Conservation (phyloP, 2,888 invertebrate species). For the Caenorhabditis sulstoni region DNA sequence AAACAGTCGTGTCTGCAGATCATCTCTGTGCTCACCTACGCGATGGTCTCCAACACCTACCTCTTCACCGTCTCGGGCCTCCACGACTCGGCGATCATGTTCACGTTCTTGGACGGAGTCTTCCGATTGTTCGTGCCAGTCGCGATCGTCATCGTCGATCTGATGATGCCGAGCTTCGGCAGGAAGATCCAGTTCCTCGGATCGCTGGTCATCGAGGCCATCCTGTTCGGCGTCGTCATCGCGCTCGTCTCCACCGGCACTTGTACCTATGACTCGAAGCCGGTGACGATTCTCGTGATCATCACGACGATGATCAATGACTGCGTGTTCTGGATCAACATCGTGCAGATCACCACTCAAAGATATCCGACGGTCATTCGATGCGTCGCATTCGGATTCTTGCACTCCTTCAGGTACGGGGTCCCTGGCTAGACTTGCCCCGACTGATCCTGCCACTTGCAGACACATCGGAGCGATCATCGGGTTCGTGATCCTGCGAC, state of each 20-base stretch:
- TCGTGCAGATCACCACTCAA: slow-evolving; percentile 75
- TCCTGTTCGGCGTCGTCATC: slow-evolving; percentile 69
- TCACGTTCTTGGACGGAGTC: slow-evolving; percentile 74
- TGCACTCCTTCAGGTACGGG: slow-evolving; percentile 67
- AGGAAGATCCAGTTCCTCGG: slow-evolving; percentile 74
- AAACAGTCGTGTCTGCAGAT: slow-evolving; percentile 77
- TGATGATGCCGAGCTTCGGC: slow-evolving; percentile 71
- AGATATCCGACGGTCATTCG: slow-evolving; percentile 78
- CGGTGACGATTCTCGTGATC: slow-evolving; percentile 69
- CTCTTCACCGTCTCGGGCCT: slow-evolving; percentile 68
- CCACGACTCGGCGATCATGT: slow-evolving; percentile 74
- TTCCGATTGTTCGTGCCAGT: slow-evolving; percentile 74
- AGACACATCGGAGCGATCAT: slow-evolving; percentile 77
- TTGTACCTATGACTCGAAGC: slow-evolving; percentile 44
- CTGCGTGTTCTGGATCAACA: slow-evolving; percentile 78
- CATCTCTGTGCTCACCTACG: slow-evolving; percentile 76
- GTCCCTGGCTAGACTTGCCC: too few relatives aligned
- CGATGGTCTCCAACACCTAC: slow-evolving; percentile 75
- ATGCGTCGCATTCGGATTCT: slow-evolving; percentile 77
- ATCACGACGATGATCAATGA: slow-evolving; percentile 76
- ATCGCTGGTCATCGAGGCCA: slow-evolving; percentile 64
- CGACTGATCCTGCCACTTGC: slow-evolving; percentile 1
- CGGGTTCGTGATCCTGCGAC: slow-evolving; percentile 71
- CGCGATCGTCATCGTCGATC: slow-evolving; percentile 73
- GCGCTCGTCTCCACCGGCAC: slow-evolving; percentile 66